These are phyloP conservation scores for Xenops minutus DNA, from an alignment of 2,797 vertebrate species.

Conservation along the genomic window DNA sequence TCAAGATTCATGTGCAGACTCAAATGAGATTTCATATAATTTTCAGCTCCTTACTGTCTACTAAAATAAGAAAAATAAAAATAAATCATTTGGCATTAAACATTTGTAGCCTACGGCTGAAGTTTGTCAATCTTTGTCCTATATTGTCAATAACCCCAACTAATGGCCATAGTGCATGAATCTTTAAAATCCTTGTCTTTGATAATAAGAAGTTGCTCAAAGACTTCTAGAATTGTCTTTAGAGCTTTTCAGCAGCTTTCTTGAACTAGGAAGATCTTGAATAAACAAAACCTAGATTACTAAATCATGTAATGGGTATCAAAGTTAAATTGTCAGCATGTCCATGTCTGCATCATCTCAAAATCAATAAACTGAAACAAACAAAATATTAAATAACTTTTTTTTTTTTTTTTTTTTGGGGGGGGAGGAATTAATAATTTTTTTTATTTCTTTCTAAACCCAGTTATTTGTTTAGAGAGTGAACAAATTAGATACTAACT, in stretches of 20 bases:
- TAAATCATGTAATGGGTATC: background rate
- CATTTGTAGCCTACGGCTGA: too few relatives aligned
- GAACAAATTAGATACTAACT: background rate
- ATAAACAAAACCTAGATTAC: background rate
- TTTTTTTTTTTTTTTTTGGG: too few relatives aligned
- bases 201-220: background rate
- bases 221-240: background rate
- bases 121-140: too few relatives aligned
- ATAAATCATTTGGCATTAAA: too few relatives aligned
- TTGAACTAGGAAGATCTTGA: background rate
- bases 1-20: too few relatives aligned
- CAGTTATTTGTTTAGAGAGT: background rate
- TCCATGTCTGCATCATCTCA: background rate
- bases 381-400: background rate
- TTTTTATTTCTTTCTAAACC: background rate
- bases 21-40: too few relatives aligned
- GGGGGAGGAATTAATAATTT: fast-evolving
- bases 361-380: background rate
- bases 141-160: too few relatives aligned
- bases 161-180: too few relatives aligned
- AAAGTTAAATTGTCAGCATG: background rate
- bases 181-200: background rate
- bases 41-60: too few relatives aligned
- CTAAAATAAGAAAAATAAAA: too few relatives aligned
- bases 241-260: background rate